These are phyloP conservation scores for Batillaria attramentaria DNA, from an alignment of 1,140 invertebrate species.

Conservation along the genomic window DNA sequence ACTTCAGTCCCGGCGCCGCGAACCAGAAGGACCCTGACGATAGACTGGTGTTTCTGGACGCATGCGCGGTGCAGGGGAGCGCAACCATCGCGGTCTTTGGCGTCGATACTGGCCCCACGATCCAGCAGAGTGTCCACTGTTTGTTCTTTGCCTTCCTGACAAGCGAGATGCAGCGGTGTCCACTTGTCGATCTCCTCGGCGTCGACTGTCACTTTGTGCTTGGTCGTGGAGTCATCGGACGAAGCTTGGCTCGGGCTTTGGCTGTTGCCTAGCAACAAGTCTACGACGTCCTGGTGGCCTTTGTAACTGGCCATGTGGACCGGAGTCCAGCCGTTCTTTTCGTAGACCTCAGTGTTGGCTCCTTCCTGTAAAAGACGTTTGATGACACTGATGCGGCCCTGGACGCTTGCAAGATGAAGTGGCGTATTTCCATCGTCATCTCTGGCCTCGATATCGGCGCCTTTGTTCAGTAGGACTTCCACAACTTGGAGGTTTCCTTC, in stretches of 20 bases:
- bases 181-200: slow-evolving; percentile 64
- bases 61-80: slow-evolving; percentile 84
- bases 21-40: background rate
- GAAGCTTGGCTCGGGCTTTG: slow-evolving; percentile 81
- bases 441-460: slow-evolving; percentile 66
- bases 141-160: background rate
- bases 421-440: slow-evolving; percentile 68
- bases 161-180: slow-evolving; percentile 33
- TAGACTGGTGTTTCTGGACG: no score
- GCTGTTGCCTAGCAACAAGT: slow-evolving; percentile 86
- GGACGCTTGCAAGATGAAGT: slow-evolving; percentile 64
- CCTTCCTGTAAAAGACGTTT: slow-evolving; percentile 73
- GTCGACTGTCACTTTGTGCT: no score
- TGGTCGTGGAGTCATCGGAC: no score
- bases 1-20: background rate
- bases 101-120: slow-evolving; percentile 82
- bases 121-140: background rate
- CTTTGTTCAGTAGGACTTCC: slow-evolving; percentile 79
- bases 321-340: slow-evolving; percentile 80
- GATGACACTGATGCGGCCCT: slow-evolving; percentile 64
- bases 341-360: slow-evolving; percentile 73
- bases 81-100: slow-evolving; percentile 88
- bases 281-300: slow-evolving; percentile 90
- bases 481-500: slow-evolving; percentile 74
- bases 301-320: slow-evolving; percentile 92